Percentiles rank a stretch among this genome's conserved stretches.
These are phyloP conservation scores for Gryllus bimaculatus DNA, from an alignment of 1,140 invertebrate species.

Conservation along the genomic window DNA sequence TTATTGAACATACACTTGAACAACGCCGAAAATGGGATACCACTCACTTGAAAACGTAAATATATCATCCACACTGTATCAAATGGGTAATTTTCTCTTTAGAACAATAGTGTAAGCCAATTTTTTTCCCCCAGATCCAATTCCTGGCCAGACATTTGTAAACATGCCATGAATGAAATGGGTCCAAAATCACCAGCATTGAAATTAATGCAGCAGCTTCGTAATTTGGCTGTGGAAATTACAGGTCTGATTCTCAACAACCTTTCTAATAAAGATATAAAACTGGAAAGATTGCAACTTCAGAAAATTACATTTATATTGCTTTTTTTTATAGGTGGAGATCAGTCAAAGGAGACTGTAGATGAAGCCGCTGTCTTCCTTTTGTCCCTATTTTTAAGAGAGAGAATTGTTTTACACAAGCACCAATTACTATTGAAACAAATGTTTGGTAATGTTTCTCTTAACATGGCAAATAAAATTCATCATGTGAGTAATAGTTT, in stretches of 20 bases:
- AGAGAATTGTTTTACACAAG: constrained; percentile 45
- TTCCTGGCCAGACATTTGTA: neutral
- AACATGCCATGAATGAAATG: neutral
- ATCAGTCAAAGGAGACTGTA: constrained; percentile 43
- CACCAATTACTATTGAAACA: constrained; percentile 42
- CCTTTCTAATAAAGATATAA: neutral
- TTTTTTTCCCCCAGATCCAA: neutral
- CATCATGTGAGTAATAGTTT: neutral
- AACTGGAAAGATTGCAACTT: neutral
- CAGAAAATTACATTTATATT: neutral
- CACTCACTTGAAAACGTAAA: neutral
- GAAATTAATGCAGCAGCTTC: neutral
- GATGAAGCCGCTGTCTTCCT: constrained; percentile 52
- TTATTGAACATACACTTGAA: neutral
- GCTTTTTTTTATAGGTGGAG: constrained; percentile 29
- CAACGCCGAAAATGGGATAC: neutral
- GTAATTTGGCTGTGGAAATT: neutral
- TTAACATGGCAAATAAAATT: constrained; percentile 37
- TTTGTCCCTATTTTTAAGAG: constrained; percentile 49
- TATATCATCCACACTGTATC: neutral
- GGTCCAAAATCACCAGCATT: neutral
- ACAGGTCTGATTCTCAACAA: neutral
- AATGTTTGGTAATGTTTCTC: constrained; percentile 42
- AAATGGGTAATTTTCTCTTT: neutral
- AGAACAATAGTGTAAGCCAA: neutral